Conservation (phyloP, 2,888 invertebrate genomes). For the Ptilodon capucinus region DNA sequence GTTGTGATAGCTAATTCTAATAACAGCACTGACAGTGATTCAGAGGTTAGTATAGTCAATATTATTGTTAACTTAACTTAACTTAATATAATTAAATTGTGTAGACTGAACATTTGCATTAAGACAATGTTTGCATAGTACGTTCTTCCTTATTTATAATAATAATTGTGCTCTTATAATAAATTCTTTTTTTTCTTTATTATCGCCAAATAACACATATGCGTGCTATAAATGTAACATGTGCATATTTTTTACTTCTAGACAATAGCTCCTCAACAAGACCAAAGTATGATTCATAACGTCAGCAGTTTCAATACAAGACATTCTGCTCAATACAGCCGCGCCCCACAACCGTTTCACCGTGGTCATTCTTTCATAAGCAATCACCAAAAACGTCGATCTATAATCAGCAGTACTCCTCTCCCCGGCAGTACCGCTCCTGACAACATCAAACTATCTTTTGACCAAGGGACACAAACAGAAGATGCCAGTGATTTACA, state of each 20-base stretch:
- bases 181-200: background rate
- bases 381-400: conserved; percentile 26
- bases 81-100: no score
- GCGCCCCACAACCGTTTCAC: background rate
- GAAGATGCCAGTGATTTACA: conserved; percentile 23
- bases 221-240: no score
- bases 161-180: no score
- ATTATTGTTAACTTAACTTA: background rate
- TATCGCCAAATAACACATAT: no score
- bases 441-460: conserved; percentile 28
- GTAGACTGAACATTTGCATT: no score
- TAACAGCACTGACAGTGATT: conserved; percentile 40
- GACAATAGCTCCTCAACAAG: background rate
- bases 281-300: background rate
- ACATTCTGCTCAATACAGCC: background rate
- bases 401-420: conserved; percentile 49
- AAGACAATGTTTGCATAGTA: no score
- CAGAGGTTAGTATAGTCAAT: conserved; percentile 28
- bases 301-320: background rate
- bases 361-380: conserved; percentile 3
- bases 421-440: conserved; percentile 29
- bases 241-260: background rate
- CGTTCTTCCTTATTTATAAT: no score
- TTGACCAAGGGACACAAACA: conserved; percentile 56
- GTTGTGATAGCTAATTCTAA: conserved; percentile 27